Evolutionary conservation across 2,888 invertebrate genomes (phyloP).

Genomic region (Stenoptilia bipunctidactyla): DNA sequence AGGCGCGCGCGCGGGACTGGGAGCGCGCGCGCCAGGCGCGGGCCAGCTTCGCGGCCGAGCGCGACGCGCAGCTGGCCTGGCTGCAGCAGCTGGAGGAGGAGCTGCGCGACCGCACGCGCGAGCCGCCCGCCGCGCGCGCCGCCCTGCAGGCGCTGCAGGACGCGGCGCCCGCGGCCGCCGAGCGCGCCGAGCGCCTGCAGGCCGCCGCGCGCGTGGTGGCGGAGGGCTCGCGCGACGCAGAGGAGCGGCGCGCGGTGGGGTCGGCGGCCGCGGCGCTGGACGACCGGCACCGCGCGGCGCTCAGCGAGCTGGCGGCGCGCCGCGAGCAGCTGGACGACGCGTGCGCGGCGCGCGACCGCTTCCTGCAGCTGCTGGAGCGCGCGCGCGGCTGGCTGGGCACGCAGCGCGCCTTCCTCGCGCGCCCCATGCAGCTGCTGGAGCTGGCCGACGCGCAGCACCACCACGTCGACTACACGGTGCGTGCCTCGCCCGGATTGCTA

Average conservation of each 20-base stretch:
- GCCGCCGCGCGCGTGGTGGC: constrained; percentile 84
- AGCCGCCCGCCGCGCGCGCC: constrained; percentile 84
- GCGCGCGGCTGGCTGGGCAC: constrained; percentile 88
- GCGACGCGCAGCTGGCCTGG: constrained; percentile 87
- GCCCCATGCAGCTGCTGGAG: constrained; percentile 82
- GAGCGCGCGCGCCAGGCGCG: constrained; percentile 87
- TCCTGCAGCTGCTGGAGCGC: constrained; percentile 84
- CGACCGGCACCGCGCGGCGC: constrained; percentile 84
- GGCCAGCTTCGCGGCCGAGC: constrained; percentile 83
- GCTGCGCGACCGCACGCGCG: constrained; percentile 83
- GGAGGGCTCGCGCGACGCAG: constrained; percentile 83
- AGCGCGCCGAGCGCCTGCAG: constrained; percentile 82
- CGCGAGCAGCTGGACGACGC: constrained; percentile 88
- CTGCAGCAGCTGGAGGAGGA: constrained; percentile 85
- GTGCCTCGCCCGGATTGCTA: background rate
- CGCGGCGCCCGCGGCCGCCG: constrained; percentile 78
- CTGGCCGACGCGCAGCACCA: constrained; percentile 87
- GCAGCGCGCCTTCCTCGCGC: constrained; percentile 82
- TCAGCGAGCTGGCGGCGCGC: constrained; percentile 84
- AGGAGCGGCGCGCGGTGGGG: constrained; percentile 81
- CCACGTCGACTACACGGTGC: constrained; percentile 88
- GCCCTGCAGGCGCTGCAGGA: constrained; percentile 81
- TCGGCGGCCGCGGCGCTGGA: constrained; percentile 81
- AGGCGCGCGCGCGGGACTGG: constrained; percentile 88
- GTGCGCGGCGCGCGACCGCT: constrained; percentile 89